Conservation (phyloP, 2,888 invertebrate genomes). For the Oscheius onirici region DNA sequence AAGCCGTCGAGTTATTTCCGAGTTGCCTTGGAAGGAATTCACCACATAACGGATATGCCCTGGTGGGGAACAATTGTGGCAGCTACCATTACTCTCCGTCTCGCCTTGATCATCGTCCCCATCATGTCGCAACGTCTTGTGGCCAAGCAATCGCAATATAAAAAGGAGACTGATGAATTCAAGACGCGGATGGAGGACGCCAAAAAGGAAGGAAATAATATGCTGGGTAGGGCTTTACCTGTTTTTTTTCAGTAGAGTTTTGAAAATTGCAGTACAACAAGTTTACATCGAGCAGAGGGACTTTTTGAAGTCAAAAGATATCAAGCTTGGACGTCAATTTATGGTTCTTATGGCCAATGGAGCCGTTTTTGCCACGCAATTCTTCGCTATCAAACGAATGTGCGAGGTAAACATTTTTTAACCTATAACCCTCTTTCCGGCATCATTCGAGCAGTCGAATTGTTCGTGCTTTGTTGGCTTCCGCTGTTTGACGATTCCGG, state of each 20-base stretch:
- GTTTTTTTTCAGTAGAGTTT: neutral
- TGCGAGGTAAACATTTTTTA: slow-evolving; percentile 78
- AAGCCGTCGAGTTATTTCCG: slow-evolving; percentile 85
- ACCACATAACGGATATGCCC: slow-evolving; percentile 83
- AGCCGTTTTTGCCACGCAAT: slow-evolving; percentile 91
- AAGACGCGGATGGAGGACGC: slow-evolving; percentile 89
- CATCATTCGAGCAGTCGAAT: no score
- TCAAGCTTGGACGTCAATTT: slow-evolving; percentile 61
- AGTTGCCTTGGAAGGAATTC: slow-evolving; percentile 83
- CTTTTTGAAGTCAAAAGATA: slow-evolving; percentile 61
- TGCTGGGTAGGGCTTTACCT: slow-evolving; percentile 45
- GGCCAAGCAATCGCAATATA: slow-evolving; percentile 83
- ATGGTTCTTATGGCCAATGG: slow-evolving; percentile 74
- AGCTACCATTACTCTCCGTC: slow-evolving; percentile 83
- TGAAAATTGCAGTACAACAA: slow-evolving; percentile 51
- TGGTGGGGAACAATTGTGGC: slow-evolving; percentile 91
- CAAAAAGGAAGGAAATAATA: slow-evolving; percentile 73
- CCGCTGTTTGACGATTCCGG: no score
- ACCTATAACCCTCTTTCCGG: no score
- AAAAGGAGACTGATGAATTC: slow-evolving; percentile 85
- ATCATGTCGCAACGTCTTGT: slow-evolving; percentile 80
- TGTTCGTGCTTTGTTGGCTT: no score
- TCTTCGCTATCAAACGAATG: slow-evolving; percentile 87
- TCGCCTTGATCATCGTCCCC: slow-evolving; percentile 85
- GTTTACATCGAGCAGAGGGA: slow-evolving; percentile 66